phyloP scores from a whole-genome alignment of 2,797 vertebrate genomes.

The Notolabrus celidotus region DNA sequence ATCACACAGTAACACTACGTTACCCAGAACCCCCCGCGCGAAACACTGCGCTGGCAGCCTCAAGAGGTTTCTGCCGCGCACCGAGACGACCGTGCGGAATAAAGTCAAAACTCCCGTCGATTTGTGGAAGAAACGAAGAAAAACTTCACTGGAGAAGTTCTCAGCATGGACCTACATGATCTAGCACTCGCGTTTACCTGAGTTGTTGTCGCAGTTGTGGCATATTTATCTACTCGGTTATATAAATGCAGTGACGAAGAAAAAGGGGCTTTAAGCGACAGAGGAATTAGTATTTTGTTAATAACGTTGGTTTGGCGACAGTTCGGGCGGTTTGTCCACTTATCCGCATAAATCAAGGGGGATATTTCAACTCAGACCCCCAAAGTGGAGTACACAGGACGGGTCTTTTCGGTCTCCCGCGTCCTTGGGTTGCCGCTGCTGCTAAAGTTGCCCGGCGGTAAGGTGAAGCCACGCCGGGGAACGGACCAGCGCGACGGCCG shows the following conservation, averaged over 20 bases:
- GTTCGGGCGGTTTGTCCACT: conserved; percentile 44
- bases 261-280: conserved; percentile 58
- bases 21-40: conserved; percentile 57
- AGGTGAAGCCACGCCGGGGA: conserved; percentile 80
- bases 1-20: conserved; percentile 43
- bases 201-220: neutral
- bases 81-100: conserved; percentile 77
- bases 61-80: conserved; percentile 83
- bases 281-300: conserved; percentile 69
- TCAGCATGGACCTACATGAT: conserved; percentile 34
- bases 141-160: conserved; percentile 61
- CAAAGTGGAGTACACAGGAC: conserved; percentile 3
- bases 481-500: conserved; percentile 75
- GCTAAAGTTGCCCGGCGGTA: conserved; percentile 70
- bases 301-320: conserved; percentile 51
- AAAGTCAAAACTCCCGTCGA: conserved; percentile 75
- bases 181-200: neutral
- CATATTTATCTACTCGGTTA: conserved; percentile 52
- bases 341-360: no score
- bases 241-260: conserved; percentile 68
- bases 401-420: neutral
- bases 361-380: conserved; percentile 1
- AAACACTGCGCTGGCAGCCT: conserved; percentile 58
- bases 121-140: conserved; percentile 60
- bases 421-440: conserved; percentile 42